phyloP scores from a whole-genome alignment of 2,888 invertebrate genomes.

The Ochropleura plecta region DNA sequence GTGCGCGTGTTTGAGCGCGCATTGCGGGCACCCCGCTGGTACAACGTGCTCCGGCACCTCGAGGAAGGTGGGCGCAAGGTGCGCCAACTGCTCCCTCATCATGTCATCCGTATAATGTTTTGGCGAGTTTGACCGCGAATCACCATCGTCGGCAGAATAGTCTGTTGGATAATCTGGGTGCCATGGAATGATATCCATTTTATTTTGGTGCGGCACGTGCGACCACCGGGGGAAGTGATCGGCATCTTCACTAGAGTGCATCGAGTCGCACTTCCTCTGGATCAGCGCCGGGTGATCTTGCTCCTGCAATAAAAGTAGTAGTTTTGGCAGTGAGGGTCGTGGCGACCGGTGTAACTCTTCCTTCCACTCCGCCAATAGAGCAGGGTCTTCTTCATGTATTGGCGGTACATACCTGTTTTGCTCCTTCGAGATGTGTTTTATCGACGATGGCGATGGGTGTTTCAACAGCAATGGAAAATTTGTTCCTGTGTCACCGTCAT shows the following conservation, averaged over 20 bases:
- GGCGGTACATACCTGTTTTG: slow-evolving; percentile 8
- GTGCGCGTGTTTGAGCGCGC: neutral
- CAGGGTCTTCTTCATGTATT: slow-evolving; percentile 16
- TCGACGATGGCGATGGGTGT: neutral
- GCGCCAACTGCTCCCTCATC: neutral
- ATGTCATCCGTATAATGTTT: neutral
- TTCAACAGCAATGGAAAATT: neutral
- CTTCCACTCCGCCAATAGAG: slow-evolving; percentile 13
- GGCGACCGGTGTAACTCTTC: neutral
- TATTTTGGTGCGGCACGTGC: neutral
- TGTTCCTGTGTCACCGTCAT: neutral
- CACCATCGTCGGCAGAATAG: slow-evolving; percentile 31
- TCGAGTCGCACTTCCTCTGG: neutral
- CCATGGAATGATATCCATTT: slow-evolving; percentile 19
- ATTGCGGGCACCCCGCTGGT: neutral
- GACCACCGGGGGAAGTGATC: slow-evolving; percentile 1
- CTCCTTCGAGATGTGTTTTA: slow-evolving; percentile 22
- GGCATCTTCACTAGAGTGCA: slow-evolving; percentile 26
- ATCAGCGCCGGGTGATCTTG: neutral
- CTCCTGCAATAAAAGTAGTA: slow-evolving; percentile 35
- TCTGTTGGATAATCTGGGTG: slow-evolving; percentile 30
- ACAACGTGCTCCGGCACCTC: neutral
- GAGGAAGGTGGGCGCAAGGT: neutral
- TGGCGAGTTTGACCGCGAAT: neutral
- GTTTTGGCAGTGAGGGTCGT: slow-evolving; percentile 17